These are phyloP conservation scores for Albula glossodonta DNA, from an alignment of 2,113 vertebrate species.

Conservation along the genomic window DNA sequence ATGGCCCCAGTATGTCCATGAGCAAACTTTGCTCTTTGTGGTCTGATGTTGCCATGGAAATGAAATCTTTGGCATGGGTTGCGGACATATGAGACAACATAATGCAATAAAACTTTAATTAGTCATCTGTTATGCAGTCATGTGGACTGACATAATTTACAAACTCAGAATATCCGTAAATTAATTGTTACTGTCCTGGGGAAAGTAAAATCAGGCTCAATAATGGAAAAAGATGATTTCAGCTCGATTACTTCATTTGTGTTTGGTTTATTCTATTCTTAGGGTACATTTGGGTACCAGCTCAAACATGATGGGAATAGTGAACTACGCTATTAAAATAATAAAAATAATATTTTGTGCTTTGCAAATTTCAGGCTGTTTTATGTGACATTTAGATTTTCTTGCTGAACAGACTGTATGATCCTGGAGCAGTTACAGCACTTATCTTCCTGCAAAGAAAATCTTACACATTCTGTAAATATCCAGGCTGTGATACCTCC, in stretches of 20 bases:
- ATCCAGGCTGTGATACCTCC: background rate
- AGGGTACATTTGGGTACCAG: too few species aligned
- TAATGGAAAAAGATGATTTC: background rate
- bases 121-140: slow-evolving; percentile 19
- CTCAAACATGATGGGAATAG: background rate
- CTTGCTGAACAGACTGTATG: slow-evolving; percentile 22
- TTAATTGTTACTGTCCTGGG: background rate
- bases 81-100: slow-evolving; percentile 24
- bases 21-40: slow-evolving; percentile 34
- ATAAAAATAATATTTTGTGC: too few species aligned
- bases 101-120: slow-evolving; percentile 41
- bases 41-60: slow-evolving; percentile 39
- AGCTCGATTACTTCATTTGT: slow-evolving; percentile 27
- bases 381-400: background rate
- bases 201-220: background rate
- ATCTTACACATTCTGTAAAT: background rate
- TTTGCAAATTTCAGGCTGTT: too few species aligned
- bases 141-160: background rate
- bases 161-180: background rate
- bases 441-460: background rate
- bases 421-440: background rate
- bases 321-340: too few species aligned
- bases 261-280: background rate
- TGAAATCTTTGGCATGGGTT: slow-evolving; percentile 23
- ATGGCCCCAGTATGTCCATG: slow-evolving; percentile 56